These are phyloP conservation scores for Struthidea cinerea DNA, from an alignment of 2,113 vertebrate species.

Conservation along the genomic window DNA sequence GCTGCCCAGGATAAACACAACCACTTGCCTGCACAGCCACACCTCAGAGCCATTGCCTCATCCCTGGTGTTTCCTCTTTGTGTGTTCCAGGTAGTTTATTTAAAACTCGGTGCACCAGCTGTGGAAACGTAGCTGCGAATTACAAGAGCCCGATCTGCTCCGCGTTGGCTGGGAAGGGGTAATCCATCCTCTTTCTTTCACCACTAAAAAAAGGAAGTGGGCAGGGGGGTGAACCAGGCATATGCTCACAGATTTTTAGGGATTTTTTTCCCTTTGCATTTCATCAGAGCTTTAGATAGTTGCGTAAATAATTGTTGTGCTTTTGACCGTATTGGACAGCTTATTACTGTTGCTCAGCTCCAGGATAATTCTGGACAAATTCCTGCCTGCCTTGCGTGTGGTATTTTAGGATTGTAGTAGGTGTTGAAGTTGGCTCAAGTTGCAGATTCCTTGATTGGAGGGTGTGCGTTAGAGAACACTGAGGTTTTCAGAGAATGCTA, in stretches of 20 bases:
- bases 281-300: background rate
- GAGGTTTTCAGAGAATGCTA: background rate
- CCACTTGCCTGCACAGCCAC: background rate
- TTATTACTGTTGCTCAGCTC: background rate
- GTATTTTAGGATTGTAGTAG: background rate
- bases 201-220: background rate
- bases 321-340: background rate
- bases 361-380: background rate
- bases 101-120: slow-evolving; percentile 92
- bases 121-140: slow-evolving; percentile 81
- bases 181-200: slow-evolving; percentile 5
- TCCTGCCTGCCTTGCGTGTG: background rate
- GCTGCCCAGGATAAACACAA: background rate
- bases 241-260: background rate
- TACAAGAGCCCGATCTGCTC: slow-evolving; percentile 88
- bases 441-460: background rate
- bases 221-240: background rate
- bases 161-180: slow-evolving; percentile 88
- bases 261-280: background rate
- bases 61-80: background rate
- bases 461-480: background rate
- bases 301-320: background rate
- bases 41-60: background rate
- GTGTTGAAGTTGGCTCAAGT: background rate
- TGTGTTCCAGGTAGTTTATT: slow-evolving; percentile 85